Percentiles rank a stretch among this genome's conserved stretches.
phyloP scores from a whole-genome alignment of 2,113 vertebrate species.

The Apteryx mantelli region DNA sequence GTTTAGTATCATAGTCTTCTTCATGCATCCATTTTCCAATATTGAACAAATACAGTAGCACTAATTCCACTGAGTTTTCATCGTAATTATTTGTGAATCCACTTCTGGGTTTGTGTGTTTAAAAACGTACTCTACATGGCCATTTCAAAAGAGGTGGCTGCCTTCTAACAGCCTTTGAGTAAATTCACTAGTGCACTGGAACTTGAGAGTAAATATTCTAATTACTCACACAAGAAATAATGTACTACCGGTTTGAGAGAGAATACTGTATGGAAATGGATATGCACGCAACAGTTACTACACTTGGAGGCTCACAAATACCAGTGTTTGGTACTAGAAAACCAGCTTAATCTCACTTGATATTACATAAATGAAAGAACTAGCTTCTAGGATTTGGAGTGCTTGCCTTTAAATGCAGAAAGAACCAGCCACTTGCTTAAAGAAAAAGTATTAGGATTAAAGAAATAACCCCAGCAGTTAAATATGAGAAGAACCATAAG shows the following conservation, averaged over 20 bases:
- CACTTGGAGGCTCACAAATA: not conserved
- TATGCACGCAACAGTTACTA: fast-evolving
- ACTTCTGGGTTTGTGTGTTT: not conserved
- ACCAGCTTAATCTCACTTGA: fast-evolving
- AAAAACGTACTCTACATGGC: not conserved
- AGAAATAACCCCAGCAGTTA: not conserved
- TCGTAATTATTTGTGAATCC: not conserved
- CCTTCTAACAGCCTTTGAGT: not conserved
- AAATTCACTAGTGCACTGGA: not conserved
- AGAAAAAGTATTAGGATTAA: not conserved
- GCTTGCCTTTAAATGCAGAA: not conserved
- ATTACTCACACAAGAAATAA: fast-evolving
- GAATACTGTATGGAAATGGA: fast-evolving
- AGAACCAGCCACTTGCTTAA: fast-evolving
- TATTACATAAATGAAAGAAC: not conserved
- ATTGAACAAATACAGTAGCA: fast-evolving
- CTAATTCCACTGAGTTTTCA: not conserved
- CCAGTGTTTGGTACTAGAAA: not conserved
- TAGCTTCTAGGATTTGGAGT: not conserved
- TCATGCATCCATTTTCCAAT: fast-evolving
- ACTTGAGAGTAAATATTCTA: not conserved
- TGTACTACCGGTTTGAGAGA: too few relatives aligned
- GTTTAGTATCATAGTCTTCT: not conserved
- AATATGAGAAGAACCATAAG: not conserved
- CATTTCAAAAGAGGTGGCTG: not conserved